Percentiles rank a stretch among this genome's conserved stretches.
phyloP scores from a whole-genome alignment of 2,888 invertebrate species.

The Caenorhabditis japonica region DNA sequence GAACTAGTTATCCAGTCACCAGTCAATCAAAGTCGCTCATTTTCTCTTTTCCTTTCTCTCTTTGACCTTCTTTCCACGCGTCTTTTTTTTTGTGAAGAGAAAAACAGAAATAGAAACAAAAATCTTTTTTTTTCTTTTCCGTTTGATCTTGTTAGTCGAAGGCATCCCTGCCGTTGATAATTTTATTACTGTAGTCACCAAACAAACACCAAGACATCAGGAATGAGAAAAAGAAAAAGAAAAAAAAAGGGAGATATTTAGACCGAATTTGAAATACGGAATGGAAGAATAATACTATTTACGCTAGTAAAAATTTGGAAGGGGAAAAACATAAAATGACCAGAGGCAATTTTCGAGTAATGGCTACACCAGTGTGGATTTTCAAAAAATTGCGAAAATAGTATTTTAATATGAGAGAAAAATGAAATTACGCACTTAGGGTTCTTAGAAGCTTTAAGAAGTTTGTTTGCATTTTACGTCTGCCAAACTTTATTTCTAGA shows the following conservation, averaged over 20 bases:
- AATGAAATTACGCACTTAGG: too few species aligned
- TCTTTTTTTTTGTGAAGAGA: too few species aligned
- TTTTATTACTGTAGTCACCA: conserved; percentile 21
- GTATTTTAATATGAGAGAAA: too few species aligned
- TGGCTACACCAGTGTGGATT: too few species aligned
- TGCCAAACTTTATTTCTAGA: too few species aligned
- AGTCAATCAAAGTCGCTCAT: conserved; percentile 35
- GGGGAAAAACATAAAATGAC: conserved; percentile 3
- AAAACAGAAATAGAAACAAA: too few species aligned
- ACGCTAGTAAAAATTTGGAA: too few species aligned
- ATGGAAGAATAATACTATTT: too few species aligned
- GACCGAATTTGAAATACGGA: conserved; percentile 3
- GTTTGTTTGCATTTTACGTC: too few species aligned
- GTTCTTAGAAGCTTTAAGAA: too few species aligned
- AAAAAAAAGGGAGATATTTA: not conserved
- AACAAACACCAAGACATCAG: conserved; percentile 8
- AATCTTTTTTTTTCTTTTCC: conserved; percentile 10
- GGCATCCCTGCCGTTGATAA: conserved; percentile 24
- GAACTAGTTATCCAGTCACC: conserved; percentile 50
- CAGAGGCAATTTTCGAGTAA: conserved; percentile 24
- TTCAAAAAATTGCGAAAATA: too few species aligned
- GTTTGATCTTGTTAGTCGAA: conserved; percentile 19
- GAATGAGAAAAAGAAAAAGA: not conserved
- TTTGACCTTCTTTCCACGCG: not conserved
- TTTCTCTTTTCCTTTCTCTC: not conserved